A percentile compares a stretch with the other conserved stretches of the same genome.
Conservation (phyloP, 2,113 vertebrate genomes). For the Ammospiza caudacuta region DNA sequence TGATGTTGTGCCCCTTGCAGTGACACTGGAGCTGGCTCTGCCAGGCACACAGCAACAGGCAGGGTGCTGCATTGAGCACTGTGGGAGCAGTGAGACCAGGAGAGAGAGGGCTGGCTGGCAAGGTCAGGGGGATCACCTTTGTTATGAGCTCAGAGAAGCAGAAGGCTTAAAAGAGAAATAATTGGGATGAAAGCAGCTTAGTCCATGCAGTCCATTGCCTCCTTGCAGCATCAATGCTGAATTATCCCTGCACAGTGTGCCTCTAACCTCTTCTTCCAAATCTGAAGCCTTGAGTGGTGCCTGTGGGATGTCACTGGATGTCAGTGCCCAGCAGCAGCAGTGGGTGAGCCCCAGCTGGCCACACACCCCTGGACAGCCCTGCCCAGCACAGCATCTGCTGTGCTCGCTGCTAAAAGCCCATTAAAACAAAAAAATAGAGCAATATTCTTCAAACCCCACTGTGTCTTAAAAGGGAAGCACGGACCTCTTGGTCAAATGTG, state of each 20-base stretch:
- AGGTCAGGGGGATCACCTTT: not conserved
- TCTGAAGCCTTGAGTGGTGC: not conserved
- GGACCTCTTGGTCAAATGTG: slow-evolving; percentile 15
- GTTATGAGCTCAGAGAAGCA: not conserved
- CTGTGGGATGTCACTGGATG: not conserved
- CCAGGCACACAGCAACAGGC: not conserved
- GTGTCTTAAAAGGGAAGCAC: not conserved
- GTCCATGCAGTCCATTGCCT: not conserved
- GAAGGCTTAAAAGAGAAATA: not conserved
- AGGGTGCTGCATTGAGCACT: not conserved
- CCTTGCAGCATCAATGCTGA: not conserved
- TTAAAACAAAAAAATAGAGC: not conserved
- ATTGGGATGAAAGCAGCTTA: not conserved
- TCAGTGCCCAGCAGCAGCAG: not conserved
- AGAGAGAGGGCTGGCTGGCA: not conserved
- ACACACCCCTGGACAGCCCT: rapidly evolving
- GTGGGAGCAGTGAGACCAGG: not conserved
- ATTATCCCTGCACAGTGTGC: not conserved
- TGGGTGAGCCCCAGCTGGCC: not conserved
- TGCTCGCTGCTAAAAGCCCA: not conserved
- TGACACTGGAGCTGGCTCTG: not conserved
- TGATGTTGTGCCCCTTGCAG: not conserved
- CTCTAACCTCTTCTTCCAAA: not conserved
- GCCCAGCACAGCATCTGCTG: rapidly evolving
- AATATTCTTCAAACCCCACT: not conserved